Base-by-base conservation (phyloP, 2,113 vertebrate genomes). In the Etheostoma cragini region DNA sequence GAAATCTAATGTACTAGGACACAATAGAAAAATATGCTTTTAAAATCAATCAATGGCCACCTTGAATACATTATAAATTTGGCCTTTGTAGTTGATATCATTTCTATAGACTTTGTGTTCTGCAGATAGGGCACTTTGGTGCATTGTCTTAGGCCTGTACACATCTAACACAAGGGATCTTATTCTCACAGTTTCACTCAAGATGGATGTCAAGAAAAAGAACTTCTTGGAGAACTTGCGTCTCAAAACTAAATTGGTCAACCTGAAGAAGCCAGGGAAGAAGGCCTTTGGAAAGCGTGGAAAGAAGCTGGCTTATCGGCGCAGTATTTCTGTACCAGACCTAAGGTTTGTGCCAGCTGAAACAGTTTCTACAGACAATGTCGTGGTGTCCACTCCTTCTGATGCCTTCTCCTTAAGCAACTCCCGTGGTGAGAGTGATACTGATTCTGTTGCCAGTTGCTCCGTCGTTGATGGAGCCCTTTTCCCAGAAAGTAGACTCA, bases 261-360 rank as follows among this genome's bases (percentile, higher is more conserved):
- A 81, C 67, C 7, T 82, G 8, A 93, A 89, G 65, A 92, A 93
- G 19, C 65, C 82, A 0, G 79, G 83, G 5, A 95, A 88, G 69
- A 93, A 92, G 72, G 46, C 53, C 0, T 47, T 81, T 3, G 81
- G 76, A 2, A 90, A 82, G 42, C 85, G 90, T 50, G 73, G 73
- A 0, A 91, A 81, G 83, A 79, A 60, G 12, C 38, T 94, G 35
- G 83, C 65, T 26, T 45, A 91, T 80, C 84, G 95, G 1, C 92
- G 93, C 69, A 96, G 95, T 50, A 84, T 95, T 35, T 96, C 95
- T 0, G 94, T 95, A 12, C 95, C 95, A 5, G 90, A 96, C 70
- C 78, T 96, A 0, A 69, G 84, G 12, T 12, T 83, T 3, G 49
- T 77, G 17, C 68, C 80, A 8, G 74, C 62, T 26, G 61, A 77